Base-by-base conservation (phyloP, 1,140 invertebrate species). In the Andricus grossulariae region DNA sequence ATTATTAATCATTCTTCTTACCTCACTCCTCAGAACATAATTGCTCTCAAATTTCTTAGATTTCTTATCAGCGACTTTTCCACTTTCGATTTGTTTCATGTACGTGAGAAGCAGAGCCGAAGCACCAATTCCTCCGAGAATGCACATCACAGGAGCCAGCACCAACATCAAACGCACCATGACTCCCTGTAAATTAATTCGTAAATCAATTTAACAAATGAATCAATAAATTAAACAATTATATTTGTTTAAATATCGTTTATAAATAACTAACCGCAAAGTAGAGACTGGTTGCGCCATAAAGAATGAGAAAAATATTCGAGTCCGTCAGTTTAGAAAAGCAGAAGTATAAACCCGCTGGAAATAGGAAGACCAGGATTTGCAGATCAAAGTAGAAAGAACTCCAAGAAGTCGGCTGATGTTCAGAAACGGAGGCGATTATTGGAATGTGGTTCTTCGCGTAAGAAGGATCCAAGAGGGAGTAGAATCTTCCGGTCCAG, bases 391-490 rank as follows among this genome's bases (percentile, higher is more conserved):
- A 99, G 91, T 99, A 99, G 92, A 99, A 99, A 0, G 98, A 99
- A 75, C 97, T 98, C 98, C 98, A 99, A 1, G 98, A 97, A 12
- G 98, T 99, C 1, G 98, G 98, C 91, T 99, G 98, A 95, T 99
- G 98, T 91, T 99, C 98, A 10, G 98, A 99, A 2, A 99, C 98
- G 2, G 98, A 99, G 16, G 98, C 98, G 89, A 99, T 99, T 84
- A 99, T 99, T 72, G 98, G 98, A 92, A 99, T 99, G 90, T 99
- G 98, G 92, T 99, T 99, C 92, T 99, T 99, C 70, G 98, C 98
- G 91, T 99, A 99, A 0, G 97, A 99, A 12, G 98, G 98, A 93
- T 99, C 98, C 77, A 99, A 90, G 4, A 99, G 92, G 0, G 98
- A 99, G 88, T 99, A 99, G 91, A 99, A 99, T 82, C 98, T 93